Base-by-base conservation (phyloP, 2,797 vertebrate genomes). In the Lophura swinhoii region DNA sequence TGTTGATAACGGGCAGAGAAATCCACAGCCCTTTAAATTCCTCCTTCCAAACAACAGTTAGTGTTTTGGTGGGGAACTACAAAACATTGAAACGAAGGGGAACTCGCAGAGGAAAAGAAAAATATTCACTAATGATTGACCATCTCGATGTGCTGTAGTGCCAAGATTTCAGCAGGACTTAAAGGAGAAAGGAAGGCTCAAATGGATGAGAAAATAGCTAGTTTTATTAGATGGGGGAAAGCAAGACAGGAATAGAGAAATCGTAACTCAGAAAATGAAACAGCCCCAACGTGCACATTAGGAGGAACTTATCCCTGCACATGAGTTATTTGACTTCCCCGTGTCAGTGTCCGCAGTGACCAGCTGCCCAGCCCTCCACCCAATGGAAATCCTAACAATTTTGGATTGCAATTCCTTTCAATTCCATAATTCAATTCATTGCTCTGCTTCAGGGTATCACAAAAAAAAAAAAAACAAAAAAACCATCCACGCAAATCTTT, bases 281-380 rank as follows among this genome's bases (percentile, higher is more conserved):
- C 37, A 46, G 74, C 41, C 24, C 39, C 37, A 49, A 41, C 33
- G 43, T 0, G 0, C 0, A 6, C 35, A 6, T 58, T 31, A 55
- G 81, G 49, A 91, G 71, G 77, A 58, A 51, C 37, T 23, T 46
- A 62, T 56, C 74, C 46, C 74, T 58, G 26, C 56, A 56, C 43
- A 69, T 16, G 18, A 37, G 62, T 33, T 17, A 41, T 31, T 5
- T 55, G 60, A 39, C 39, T 64, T 51, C 77, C 39, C 46, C 17
- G 37, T 8, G 74, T 31, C 59, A 17, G 46, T 49, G 82, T 7
- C 81, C 51, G 1, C 72, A 8, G n/a, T 1, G 11, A 24, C 24
- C 33, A 0, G 3, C 44, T 49, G 55, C 55, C 28, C 76, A 79
- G 3, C 22, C 29, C 31, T 67, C 26, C 26, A 44, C 16, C 60